Evolutionary conservation across 2,888 invertebrate species (phyloP).

Genomic region (Hirtodrosophila alboralis): DNA sequence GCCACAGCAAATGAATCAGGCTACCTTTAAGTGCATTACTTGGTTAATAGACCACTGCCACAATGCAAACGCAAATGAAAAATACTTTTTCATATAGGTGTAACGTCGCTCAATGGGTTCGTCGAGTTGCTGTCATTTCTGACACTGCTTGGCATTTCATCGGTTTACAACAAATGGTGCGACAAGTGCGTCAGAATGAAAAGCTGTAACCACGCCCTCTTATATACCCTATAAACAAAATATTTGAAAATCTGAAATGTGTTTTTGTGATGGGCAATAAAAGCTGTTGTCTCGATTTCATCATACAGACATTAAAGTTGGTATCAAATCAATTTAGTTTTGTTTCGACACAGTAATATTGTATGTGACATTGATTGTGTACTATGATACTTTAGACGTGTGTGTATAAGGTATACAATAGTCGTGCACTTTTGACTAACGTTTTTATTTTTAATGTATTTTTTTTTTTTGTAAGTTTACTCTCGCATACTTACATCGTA

Average conservation of each 20-base stretch:
- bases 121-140: slow-evolving; percentile 49
- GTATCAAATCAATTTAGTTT: no score
- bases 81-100: slow-evolving; percentile 9
- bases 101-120: slow-evolving; percentile 10
- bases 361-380: no score
- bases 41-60: slow-evolving; percentile 47
- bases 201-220: neutral
- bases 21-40: slow-evolving; percentile 62
- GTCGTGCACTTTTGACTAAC: neutral
- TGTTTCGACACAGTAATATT: no score
- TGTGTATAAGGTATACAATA: slow-evolving; percentile 1
- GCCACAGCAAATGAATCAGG: slow-evolving; percentile 33
- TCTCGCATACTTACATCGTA: slow-evolving; percentile 22
- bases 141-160: slow-evolving; percentile 60
- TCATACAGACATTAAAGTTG: no score
- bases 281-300: no score
- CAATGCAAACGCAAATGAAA: slow-evolving; percentile 25
- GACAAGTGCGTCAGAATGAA: slow-evolving; percentile 6
- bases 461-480: slow-evolving; percentile 21
- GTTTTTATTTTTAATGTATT: no score
- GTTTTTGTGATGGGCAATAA: no score
- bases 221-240: slow-evolving; percentile 6
- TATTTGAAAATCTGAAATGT: no score
- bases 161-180: slow-evolving; percentile 63
- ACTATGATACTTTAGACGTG: no score